A percentile compares a stretch with the other conserved stretches of the same genome.
These are phyloP conservation scores for Otis tarda DNA, from an alignment of 2,113 vertebrate species.

Conservation along the genomic window DNA sequence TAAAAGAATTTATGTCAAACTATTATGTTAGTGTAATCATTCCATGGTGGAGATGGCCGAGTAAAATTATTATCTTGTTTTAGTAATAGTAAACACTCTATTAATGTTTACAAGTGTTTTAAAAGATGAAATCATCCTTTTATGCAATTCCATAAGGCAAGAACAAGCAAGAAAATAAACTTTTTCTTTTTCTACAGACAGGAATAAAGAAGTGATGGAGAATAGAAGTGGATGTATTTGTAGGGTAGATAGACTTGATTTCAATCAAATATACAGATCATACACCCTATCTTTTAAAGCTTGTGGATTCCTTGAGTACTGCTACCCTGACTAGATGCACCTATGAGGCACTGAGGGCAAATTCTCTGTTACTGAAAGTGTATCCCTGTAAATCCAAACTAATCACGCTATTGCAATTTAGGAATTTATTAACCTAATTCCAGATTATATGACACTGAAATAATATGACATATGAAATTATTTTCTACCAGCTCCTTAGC, in stretches of 20 bases:
- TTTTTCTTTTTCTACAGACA: background rate
- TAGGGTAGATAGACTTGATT: background rate
- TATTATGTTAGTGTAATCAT: background rate
- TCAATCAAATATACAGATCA: background rate
- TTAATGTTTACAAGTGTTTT: background rate
- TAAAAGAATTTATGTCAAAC: background rate
- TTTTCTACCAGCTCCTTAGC: background rate
- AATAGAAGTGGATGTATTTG: background rate
- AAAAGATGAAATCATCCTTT: background rate
- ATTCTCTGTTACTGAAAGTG: background rate
- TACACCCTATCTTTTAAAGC: background rate
- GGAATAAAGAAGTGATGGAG: background rate
- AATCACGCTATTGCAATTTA: background rate
- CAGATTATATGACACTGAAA: background rate
- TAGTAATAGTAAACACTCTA: no score
- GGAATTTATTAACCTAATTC: background rate
- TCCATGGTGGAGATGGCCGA: fast-evolving
- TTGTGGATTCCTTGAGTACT: background rate
- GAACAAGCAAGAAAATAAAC: background rate
- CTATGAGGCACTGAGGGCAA: background rate
- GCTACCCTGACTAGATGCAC: background rate
- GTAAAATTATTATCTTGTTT: background rate
- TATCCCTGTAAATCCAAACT: background rate
- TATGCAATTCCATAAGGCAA: background rate
- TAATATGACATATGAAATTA: background rate